Evolutionary conservation across 1,140 invertebrate genomes (phyloP), one percentile per base, ranked within the genome.

Genomic region (Eriosoma lanigerum): DNA sequence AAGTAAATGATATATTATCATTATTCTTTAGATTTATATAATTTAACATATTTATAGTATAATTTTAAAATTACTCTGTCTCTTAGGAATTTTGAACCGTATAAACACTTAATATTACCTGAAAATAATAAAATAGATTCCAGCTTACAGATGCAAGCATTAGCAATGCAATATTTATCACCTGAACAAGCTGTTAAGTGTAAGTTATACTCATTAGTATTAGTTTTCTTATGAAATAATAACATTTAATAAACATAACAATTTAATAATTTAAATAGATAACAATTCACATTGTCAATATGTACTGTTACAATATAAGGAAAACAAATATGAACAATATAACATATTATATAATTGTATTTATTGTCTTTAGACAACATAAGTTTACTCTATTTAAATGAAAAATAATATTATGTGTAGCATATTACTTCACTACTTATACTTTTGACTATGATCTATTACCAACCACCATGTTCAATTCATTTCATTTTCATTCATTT

Each of bases 151-250:
- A 75, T 82, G 75, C 81, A 81, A 56, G 24, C 70, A 24, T 24
- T 82, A 38, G 82, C 81, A 3, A 82, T 81, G 81, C 76, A 82
- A 32, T 82, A 81, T 8, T 32, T 82, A 19, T 80, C 76, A 60
- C 62, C 78, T 15, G 62, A 80, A 56, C 72, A 75, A 66, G 54
- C 58, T 10, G n/a, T 64, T 19, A 75, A 52, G 46, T 70, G 70
- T 68, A 60, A 58, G 26, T 72, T 5, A 24, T 62, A 24, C 26
- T 8, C 10, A 10, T n/a, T 24, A n/a, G n/a, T n/a, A n/a, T n/a
- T n/a, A n/a, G 3, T 38, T 54, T 19, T 4, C 17, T 54, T 10
- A 29, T 19, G 29, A 81, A 26, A 56, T 56, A 70, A 38, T n/a
- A 15, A 70, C 5, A 38, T 54, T 72, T 24, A n/a, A 29, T 26